A percentile compares a stretch with the other conserved stretches of the same genome.
These are phyloP conservation scores for Notolabrus celidotus DNA, from an alignment of 2,797 vertebrate species.

Conservation along the genomic window DNA sequence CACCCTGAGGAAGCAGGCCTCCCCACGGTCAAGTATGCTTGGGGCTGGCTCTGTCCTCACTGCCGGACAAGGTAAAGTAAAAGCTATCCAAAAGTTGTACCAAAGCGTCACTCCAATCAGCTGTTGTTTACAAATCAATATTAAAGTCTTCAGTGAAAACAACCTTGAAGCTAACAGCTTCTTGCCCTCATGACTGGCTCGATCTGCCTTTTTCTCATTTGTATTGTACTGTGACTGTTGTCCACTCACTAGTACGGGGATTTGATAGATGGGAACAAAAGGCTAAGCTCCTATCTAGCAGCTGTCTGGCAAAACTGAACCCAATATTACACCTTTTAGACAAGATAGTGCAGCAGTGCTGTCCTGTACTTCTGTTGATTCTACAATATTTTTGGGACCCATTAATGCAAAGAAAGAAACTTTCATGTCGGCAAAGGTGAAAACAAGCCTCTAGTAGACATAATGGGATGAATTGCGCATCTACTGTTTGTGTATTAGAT, in stretches of 20 bases:
- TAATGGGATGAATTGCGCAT: neutral
- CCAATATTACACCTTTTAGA: slow-evolving; percentile 7
- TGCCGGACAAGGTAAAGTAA: slow-evolving; percentile 70
- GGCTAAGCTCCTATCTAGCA: neutral
- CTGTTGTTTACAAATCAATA: neutral
- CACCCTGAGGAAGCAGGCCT: slow-evolving; percentile 90
- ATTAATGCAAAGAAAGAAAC: slow-evolving; percentile 4
- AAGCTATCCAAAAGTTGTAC: neutral
- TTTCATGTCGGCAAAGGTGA: neutral
- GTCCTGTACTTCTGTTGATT: neutral
- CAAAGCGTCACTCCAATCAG: neutral
- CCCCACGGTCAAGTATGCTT: slow-evolving; percentile 76
- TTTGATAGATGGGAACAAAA: slow-evolving; percentile 17
- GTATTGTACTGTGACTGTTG: slow-evolving; percentile 7
- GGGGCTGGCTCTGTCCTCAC: slow-evolving; percentile 58
- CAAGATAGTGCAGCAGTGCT: neutral
- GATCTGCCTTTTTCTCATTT: slow-evolving; percentile 2
- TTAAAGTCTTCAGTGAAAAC: neutral
- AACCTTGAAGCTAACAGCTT: neutral
- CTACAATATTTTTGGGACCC: neutral
- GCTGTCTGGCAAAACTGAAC: slow-evolving; percentile 21
- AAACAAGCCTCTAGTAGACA: neutral
- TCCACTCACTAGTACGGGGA: slow-evolving; percentile 14
- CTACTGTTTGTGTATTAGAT: neutral
- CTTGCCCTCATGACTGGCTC: neutral